Conservation (phyloP, 1,140 invertebrate genomes). For the Antheraea mylitta region DNA sequence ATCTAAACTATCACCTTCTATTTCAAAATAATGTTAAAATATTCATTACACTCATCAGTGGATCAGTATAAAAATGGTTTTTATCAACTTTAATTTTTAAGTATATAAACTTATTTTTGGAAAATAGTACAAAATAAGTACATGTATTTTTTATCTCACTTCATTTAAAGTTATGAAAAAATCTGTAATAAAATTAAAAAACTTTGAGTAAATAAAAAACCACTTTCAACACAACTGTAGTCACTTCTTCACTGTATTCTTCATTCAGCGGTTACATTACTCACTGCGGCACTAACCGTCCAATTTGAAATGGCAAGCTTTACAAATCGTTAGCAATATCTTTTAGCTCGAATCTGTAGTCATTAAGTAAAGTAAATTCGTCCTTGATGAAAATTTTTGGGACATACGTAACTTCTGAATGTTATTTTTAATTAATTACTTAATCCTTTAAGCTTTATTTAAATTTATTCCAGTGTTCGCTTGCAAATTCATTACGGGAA, state of each 20-base stretch:
- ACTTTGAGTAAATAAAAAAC: background rate
- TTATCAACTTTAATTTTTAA: too few relatives aligned
- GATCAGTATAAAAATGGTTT: too few relatives aligned
- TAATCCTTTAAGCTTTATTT: too few relatives aligned
- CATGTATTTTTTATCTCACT: too few relatives aligned
- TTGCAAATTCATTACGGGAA: too few relatives aligned
- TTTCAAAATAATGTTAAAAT: too few relatives aligned
- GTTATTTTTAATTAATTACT: too few relatives aligned
- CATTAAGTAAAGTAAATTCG: constrained; percentile 16
- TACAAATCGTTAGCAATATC: constrained; percentile 29
- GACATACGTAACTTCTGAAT: background rate
- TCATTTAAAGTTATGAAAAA: background rate
- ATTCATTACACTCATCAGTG: too few relatives aligned
- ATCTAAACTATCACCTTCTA: too few relatives aligned
- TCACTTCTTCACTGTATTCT: constrained; percentile 32
- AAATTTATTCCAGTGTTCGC: too few relatives aligned
- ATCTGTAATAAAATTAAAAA: background rate
- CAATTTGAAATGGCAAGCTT: constrained; percentile 27
- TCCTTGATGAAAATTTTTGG: background rate
- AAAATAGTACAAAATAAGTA: too few relatives aligned
- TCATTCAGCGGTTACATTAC: constrained; percentile 33
- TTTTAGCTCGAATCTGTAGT: constrained; percentile 11
- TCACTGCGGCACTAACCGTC: constrained; percentile 22
- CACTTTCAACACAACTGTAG: background rate
- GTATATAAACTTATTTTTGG: too few relatives aligned